A percentile compares a stretch with the other conserved stretches of the same genome.
Conservation (phyloP, 2,888 invertebrate species). For the Ectemnius continuus region DNA sequence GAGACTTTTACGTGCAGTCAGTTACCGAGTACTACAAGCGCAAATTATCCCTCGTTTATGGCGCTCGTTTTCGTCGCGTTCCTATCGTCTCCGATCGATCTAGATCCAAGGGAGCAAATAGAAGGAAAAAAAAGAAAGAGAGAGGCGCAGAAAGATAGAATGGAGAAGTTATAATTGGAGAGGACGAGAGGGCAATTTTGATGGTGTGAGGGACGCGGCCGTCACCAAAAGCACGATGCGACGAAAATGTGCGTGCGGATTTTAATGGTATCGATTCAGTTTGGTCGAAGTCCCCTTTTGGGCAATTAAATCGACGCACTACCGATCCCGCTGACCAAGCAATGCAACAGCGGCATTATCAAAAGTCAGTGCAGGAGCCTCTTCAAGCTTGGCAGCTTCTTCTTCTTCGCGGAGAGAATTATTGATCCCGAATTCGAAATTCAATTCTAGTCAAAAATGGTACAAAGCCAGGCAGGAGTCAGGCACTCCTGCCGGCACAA, state of each 20-base stretch:
- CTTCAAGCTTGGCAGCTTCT: too few relatives aligned
- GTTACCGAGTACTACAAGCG: slow-evolving; percentile 75
- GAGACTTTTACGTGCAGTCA: slow-evolving; percentile 75
- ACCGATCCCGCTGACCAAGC: slow-evolving; percentile 68
- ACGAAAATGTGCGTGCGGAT: slow-evolving; percentile 61
- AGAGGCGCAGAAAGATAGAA: too few relatives aligned
- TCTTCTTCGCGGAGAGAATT: neutral
- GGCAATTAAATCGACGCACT: slow-evolving; percentile 77
- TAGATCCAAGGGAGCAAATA: slow-evolving; percentile 4
- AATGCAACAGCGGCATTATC: neutral
- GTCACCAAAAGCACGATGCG: slow-evolving; percentile 44
- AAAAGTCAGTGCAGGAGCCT: neutral
- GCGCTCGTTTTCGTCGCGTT: slow-evolving; percentile 57
- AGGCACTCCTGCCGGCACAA: slow-evolving; percentile 65
- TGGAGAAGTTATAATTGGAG: neutral
- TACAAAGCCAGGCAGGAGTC: slow-evolving; percentile 69
- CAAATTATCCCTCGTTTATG: slow-evolving; percentile 74
- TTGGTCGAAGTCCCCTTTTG: slow-evolving; percentile 78
- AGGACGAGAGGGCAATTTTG: slow-evolving; percentile 20
- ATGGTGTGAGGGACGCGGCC: slow-evolving; percentile 27
- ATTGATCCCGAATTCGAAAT: slow-evolving; percentile 67
- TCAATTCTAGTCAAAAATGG: slow-evolving; percentile 77
- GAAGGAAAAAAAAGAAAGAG: too few relatives aligned
- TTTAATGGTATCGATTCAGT: slow-evolving; percentile 76
- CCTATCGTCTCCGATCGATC: slow-evolving; percentile 32